These are phyloP conservation scores for Corydoras sp. DNA, from an alignment of 2,113 vertebrate genomes.

Conservation along the genomic window DNA sequence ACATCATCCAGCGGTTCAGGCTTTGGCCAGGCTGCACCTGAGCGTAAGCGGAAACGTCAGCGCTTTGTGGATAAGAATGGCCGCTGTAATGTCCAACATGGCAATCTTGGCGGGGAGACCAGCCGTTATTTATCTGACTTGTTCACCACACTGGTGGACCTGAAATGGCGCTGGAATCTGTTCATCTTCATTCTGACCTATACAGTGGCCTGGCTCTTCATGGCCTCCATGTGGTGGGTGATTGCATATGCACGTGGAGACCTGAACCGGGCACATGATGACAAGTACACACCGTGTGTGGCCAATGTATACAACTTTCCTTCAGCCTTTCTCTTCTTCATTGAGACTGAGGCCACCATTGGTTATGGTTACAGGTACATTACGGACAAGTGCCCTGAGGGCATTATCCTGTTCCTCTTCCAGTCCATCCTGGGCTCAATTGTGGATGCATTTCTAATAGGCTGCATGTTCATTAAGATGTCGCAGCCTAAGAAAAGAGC, in stretches of 20 bases:
- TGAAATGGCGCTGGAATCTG: slow-evolving; percentile 99
- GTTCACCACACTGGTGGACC: slow-evolving; percentile 95
- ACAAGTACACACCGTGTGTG: slow-evolving; percentile 93
- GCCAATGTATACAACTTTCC: slow-evolving; percentile 99
- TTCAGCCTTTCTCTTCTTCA: slow-evolving; percentile 96
- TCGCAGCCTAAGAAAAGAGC: slow-evolving; percentile 98
- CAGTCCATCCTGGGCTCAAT: slow-evolving; percentile 98
- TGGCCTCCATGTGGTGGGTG: slow-evolving; percentile 98
- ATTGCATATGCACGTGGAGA: slow-evolving; percentile 95
- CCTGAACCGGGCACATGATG: slow-evolving; percentile 85
- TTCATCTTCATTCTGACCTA: slow-evolving; percentile 98
- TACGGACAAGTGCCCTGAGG: slow-evolving; percentile 96
- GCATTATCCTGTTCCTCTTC: slow-evolving; percentile 96
- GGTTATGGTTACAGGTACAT: slow-evolving; percentile 97
- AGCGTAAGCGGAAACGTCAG: slow-evolving; percentile 89
- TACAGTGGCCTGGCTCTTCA: slow-evolving; percentile 97
- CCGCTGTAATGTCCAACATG: slow-evolving; percentile 97
- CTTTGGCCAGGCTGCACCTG: slow-evolving; percentile 76
- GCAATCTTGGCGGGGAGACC: slow-evolving; percentile 93
- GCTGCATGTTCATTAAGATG: slow-evolving; percentile 99
- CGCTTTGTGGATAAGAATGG: slow-evolving; percentile 99
- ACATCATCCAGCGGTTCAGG: slow-evolving; percentile 89
- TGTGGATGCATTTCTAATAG: slow-evolving; percentile 95
- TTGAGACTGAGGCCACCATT: slow-evolving; percentile 97
- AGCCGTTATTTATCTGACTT: slow-evolving; percentile 97